A percentile compares a stretch with the other conserved stretches of the same genome.
Conservation (phyloP, 2,113 vertebrate genomes). For the Amia ocellicauda region DNA sequence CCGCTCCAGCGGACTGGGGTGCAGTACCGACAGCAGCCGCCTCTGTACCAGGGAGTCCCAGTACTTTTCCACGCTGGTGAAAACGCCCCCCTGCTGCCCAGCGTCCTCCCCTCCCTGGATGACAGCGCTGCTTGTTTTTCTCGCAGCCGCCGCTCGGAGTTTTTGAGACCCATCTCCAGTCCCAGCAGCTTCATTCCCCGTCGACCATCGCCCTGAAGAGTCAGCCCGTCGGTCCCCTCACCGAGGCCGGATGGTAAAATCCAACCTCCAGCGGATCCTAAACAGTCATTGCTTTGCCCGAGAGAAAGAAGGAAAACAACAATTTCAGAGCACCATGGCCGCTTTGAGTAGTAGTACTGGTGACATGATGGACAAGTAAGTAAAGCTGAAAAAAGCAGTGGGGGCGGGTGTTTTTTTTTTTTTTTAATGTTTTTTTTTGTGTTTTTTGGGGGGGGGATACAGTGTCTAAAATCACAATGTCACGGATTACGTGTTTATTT, state of each 20-base stretch:
- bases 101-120: neutral
- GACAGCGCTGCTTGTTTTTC: constrained; percentile 11
- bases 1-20: too few relatives aligned
- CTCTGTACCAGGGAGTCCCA: constrained; percentile 2
- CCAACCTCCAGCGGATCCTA: constrained; percentile 82
- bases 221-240: constrained; percentile 60
- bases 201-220: constrained; percentile 51
- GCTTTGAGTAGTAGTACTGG: constrained; percentile 67
- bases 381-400: constrained; percentile 32
- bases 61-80: constrained; percentile 36
- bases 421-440: neutral
- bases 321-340: constrained; percentile 57
- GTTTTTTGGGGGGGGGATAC: too few relatives aligned
- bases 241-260: constrained; percentile 83
- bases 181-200: constrained; percentile 21
- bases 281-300: constrained; percentile 82
- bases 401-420: constrained; percentile 19
- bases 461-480: neutral
- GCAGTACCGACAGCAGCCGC: neutral
- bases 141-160: constrained; percentile 16
- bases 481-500: too few relatives aligned
- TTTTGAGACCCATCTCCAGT: constrained; percentile 10
- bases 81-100: constrained; percentile 12
- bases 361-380: constrained; percentile 75
- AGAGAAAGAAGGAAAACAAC: constrained; percentile 76